Evolutionary conservation across 1,140 invertebrate species (phyloP).

Genomic region (Papilio polytes): DNA sequence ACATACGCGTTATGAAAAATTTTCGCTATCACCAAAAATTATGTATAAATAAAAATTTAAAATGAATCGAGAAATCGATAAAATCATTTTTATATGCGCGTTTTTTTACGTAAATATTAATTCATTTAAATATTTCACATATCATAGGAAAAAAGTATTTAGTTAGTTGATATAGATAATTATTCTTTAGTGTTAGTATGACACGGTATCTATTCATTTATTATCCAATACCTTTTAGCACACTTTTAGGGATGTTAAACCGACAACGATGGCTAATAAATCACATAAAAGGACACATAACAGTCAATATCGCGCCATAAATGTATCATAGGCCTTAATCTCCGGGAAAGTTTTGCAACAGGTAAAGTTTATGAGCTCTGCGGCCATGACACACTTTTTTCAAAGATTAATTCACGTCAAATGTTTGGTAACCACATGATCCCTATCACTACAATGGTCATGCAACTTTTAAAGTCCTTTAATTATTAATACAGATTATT

Average conservation of each 20-base stretch:
- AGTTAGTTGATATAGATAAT: no score
- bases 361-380: background rate
- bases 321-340: slow-evolving; percentile 19
- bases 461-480: background rate
- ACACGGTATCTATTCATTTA: background rate
- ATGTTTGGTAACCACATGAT: background rate
- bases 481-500: no score
- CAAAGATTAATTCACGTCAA: slow-evolving; percentile 9
- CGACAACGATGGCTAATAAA: background rate
- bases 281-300: slow-evolving; percentile 9
- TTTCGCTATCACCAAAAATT: no score
- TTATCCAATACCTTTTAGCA: slow-evolving; percentile 13
- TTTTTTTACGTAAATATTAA: no score
- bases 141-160: background rate
- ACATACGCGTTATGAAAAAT: background rate
- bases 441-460: background rate
- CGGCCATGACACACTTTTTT: slow-evolving; percentile 17
- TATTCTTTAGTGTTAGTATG: background rate
- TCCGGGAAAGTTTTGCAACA: slow-evolving; percentile 5
- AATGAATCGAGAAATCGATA: no score
- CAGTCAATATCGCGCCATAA: background rate
- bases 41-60: no score
- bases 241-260: background rate
- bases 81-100: no score
- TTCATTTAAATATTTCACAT: background rate